Percentiles rank a stretch among this genome's conserved stretches.
phyloP scores from a whole-genome alignment of 2,797 vertebrate species.

The Acipenser ruthenus region DNA sequence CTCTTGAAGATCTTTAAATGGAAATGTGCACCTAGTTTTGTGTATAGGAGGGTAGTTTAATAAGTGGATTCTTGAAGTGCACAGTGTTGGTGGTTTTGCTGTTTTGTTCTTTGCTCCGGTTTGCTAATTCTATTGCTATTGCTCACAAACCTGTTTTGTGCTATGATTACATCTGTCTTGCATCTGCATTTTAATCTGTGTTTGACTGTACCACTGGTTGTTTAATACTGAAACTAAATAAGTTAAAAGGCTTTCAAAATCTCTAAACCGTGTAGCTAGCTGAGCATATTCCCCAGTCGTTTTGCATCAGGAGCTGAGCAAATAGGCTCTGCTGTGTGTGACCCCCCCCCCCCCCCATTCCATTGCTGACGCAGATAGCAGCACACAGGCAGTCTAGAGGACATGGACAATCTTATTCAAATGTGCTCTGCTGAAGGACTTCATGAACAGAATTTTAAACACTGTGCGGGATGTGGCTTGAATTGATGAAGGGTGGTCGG shows the following conservation, averaged over 20 bases:
- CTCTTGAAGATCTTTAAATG: too few relatives aligned
- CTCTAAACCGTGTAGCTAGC: too few relatives aligned
- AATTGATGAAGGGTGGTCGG: too few relatives aligned
- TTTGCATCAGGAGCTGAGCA: background rate
- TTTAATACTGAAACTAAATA: too few relatives aligned
- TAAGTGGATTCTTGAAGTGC: too few relatives aligned
- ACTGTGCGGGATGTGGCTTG: background rate
- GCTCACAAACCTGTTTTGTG: background rate
- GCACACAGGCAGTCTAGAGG: background rate
- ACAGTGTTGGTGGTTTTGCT: too few relatives aligned
- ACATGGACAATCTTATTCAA: background rate
- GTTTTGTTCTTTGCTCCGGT: too few relatives aligned
- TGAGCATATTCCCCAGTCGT: background rate
- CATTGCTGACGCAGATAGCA: background rate
- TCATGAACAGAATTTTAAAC: constrained; percentile 10
- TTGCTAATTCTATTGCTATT: constrained; percentile 7
- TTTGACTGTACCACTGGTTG: background rate
- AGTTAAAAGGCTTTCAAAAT: background rate
- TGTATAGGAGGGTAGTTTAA: too few relatives aligned
- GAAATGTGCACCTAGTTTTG: too few relatives aligned
- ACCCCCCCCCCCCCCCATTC: too few relatives aligned
- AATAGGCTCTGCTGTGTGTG: background rate
- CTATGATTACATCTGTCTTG: too few relatives aligned
- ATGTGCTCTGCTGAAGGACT: background rate
- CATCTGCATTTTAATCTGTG: too few relatives aligned